Evolutionary conservation across 2,797 vertebrate genomes (phyloP), one percentile per base, ranked within the genome.

Genomic region (Melanogrammus aeglefinus): DNA sequence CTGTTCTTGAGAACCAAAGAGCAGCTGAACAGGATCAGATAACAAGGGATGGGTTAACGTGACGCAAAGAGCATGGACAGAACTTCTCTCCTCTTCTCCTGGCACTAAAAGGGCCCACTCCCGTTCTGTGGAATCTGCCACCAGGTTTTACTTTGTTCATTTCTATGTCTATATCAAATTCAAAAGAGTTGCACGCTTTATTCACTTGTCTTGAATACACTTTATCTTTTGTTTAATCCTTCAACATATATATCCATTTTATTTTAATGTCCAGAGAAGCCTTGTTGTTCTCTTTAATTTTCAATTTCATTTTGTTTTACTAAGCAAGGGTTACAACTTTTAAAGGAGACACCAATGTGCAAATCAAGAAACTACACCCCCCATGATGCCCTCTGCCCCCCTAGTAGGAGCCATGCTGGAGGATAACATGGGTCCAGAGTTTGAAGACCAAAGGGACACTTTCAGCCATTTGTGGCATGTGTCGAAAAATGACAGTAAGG

Each of bases 101-200:
- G n/a, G 1, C 63, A 2, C 24, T 69, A 27, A 24, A 10, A 9
- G 10, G 63, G 63, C 63, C 8, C 3, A 63, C 18, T 9, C n/a
- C 57, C 57, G n/a, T 69, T 69, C n/a, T 69, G 77, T 86, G 27
- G 75, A 78, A 81, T 24, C 27, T 12, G 57, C 21, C 21, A 63
- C 57, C 57, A 24, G 57, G 57, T 24, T 69, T 69, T 69, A 69
- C 0, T 69, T 39, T 74, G 7, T 79, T 85, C 83, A 87, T 91
- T 83, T 93, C 79, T 83, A 80, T 84, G 87, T 92, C 87, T 87
- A 84, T 39, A 89, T 79, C 75, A 81, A 86, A 85, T 75, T 81
- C 76, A 51, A 81, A 79, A 77, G 79, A 81, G 75, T 88, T 85
- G 86, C 89, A 90, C 84, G 84, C 85, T 84, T 75, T 79, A 88